Evolutionary conservation across 2,113 vertebrate species (phyloP), one percentile per base, ranked within the genome.

Genomic region (Danionella cerebrum): DNA sequence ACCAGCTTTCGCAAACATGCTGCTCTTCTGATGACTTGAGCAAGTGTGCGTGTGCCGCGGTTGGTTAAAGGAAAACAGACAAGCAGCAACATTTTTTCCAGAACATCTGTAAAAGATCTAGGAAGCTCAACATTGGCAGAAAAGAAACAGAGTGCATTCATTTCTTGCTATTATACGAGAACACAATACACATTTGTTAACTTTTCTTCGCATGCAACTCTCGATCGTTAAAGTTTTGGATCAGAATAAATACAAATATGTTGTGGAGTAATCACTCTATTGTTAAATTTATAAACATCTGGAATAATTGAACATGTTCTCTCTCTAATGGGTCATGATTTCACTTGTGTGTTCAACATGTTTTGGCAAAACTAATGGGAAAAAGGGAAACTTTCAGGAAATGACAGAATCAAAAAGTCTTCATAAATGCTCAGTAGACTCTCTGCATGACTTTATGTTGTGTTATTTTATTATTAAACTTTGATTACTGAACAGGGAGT

Each of bases 161-260:
- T 54, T 72, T 77, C 36, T 44, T 51, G 35, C 16, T 22, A 44
- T 75, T 75, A 39, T 55, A 71, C 11, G 6, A 22, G n/a, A 27
- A 22, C 22, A 18, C n/a, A 16, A 51, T 31, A 11, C 55, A 16
- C 21, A 5, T 27, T 9, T 14, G 21, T 38, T 39, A 14, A 4
- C 2, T 24, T 39, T 57, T 18, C 54, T 25, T 58, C 41, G 33
- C 21, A 25, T 14, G 35, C 35, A 24, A 24, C 13, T 25, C 13
- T 59, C 24, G n/a, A 29, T 59, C 10, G 6, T 52, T 31, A 2
- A 16, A 9, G 9, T 31, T 58, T 58, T 25, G 21, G 3, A 60
- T 27, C 8, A 45, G 13, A 24, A 48, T 53, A 12, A 6, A 33
- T 31, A 31, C 44, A 14, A 25, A 53, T 14, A 31, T 31, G 12